These are phyloP conservation scores for Oxyura jamaicensis DNA, from an alignment of 2,113 vertebrate species.

Conservation along the genomic window DNA sequence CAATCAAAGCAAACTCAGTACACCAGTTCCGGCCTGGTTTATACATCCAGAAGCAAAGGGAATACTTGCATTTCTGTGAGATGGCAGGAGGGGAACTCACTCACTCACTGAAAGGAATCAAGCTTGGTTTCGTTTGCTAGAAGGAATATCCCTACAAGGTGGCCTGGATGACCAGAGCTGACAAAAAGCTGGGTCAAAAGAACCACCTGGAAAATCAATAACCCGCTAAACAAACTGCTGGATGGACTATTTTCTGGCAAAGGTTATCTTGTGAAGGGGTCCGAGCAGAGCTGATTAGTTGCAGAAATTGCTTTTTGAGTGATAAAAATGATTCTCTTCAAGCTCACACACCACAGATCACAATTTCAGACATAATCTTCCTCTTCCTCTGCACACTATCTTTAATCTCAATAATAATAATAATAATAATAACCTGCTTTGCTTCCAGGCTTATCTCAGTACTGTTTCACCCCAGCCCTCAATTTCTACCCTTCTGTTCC, in stretches of 20 bases:
- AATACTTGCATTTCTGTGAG: not conserved
- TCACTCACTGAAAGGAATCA: not conserved
- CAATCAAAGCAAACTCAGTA: not conserved
- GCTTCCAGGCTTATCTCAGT: constrained; percentile 8
- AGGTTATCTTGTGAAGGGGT: not conserved
- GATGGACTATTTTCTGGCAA: not conserved
- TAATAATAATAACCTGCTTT: not conserved
- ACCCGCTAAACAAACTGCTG: not conserved
- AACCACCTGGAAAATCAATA: constrained; percentile 1
- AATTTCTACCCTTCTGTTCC: not conserved
- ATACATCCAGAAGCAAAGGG: not conserved
- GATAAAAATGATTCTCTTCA: not conserved
- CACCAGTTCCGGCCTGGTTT: not conserved
- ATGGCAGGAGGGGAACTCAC: not conserved
- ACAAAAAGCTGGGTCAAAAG: not conserved
- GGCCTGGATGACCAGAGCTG: not conserved
- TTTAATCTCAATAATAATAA: not conserved
- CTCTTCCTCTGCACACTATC: not conserved
- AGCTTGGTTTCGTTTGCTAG: not conserved
- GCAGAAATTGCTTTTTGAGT: constrained; percentile 3
- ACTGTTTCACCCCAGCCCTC: not conserved
- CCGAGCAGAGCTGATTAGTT: not conserved
- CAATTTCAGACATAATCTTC: not conserved
- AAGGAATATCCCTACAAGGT: not conserved
- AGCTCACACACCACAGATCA: not conserved